These are phyloP conservation scores for Steinernema hermaphroditum DNA, from an alignment of 2,888 invertebrate genomes.

Conservation along the genomic window DNA sequence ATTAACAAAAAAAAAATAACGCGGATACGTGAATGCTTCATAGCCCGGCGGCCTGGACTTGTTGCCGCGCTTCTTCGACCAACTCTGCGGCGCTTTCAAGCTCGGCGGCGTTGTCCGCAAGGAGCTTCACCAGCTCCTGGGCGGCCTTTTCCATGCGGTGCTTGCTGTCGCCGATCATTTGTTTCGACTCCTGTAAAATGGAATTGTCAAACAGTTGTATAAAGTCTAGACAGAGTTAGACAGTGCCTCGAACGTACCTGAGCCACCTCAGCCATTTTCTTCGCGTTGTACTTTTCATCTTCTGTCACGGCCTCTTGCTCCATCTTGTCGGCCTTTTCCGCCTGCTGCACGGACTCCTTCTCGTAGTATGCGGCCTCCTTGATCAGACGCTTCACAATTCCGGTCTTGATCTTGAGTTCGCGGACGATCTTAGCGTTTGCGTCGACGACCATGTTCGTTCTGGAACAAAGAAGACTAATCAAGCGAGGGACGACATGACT, in stretches of 20 bases:
- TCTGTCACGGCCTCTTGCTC: slow-evolving; percentile 36
- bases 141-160: slow-evolving; percentile 29
- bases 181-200: slow-evolving; percentile 30
- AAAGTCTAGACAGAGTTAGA: too few species aligned
- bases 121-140: slow-evolving; percentile 30
- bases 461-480: not conserved
- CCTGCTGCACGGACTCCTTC: slow-evolving; percentile 41
- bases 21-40: too few species aligned
- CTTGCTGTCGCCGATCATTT: slow-evolving; percentile 39
- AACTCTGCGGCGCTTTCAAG: not conserved
- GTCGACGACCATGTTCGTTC: not conserved
- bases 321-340: slow-evolving; percentile 37
- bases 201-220: not conserved
- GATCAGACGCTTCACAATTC: slow-evolving; percentile 40
- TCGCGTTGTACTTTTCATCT: slow-evolving; percentile 36
- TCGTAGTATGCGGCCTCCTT: slow-evolving; percentile 41
- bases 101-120: not conserved
- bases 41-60: not conserved
- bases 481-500: not conserved
- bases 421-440: slow-evolving; percentile 38
- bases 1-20: too few species aligned
- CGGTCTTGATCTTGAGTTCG: slow-evolving; percentile 42
- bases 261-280: slow-evolving; percentile 34
- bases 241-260: slow-evolving; percentile 37
- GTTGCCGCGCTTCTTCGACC: not conserved